Conservation (phyloP, 2,113 vertebrate genomes). For the Baryphthengus martii region DNA sequence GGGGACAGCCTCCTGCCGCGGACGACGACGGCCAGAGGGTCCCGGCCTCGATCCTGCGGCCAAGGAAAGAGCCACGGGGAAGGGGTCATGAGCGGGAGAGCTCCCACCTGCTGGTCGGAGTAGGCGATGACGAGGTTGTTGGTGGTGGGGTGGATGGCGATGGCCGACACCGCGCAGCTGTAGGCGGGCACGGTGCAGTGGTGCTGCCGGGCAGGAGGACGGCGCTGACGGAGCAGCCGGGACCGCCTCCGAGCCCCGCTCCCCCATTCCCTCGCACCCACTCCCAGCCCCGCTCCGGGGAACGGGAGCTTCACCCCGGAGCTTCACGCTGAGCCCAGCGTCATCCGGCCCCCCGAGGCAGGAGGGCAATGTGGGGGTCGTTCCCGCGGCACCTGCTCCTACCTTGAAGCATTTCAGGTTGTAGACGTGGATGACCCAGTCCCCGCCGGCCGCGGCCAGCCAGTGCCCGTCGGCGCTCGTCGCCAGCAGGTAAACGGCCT, state of each 20-base stretch:
- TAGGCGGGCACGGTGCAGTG: slow-evolving; percentile 86
- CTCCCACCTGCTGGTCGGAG: slow-evolving; percentile 90
- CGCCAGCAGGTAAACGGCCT: slow-evolving; percentile 81
- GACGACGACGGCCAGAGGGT: accelerated
- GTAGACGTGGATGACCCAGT: slow-evolving; percentile 82
- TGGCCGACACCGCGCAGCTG: slow-evolving; percentile 82
- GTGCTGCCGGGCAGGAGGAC: slow-evolving; percentile 62
- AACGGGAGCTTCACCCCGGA: accelerated
- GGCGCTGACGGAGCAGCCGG: accelerated
- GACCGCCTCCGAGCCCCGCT: neutral
- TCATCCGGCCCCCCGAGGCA: accelerated
- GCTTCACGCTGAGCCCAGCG: accelerated
- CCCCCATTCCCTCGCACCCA: neutral
- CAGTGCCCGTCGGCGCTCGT: slow-evolving; percentile 83
- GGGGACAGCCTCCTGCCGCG: neutral
- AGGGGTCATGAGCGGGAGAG: accelerated
- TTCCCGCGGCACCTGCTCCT: neutral
- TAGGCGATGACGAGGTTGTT: slow-evolving; percentile 84
- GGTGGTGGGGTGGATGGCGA: slow-evolving; percentile 84
- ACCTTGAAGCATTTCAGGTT: slow-evolving; percentile 82
- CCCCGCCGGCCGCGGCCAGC: slow-evolving; percentile 80
- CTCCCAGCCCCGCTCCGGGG: accelerated
- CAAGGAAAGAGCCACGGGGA: accelerated
- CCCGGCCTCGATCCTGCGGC: accelerated
- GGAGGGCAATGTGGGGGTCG: neutral